Conservation (phyloP, 1,140 invertebrate species). For the Lepidurus arcticus region DNA sequence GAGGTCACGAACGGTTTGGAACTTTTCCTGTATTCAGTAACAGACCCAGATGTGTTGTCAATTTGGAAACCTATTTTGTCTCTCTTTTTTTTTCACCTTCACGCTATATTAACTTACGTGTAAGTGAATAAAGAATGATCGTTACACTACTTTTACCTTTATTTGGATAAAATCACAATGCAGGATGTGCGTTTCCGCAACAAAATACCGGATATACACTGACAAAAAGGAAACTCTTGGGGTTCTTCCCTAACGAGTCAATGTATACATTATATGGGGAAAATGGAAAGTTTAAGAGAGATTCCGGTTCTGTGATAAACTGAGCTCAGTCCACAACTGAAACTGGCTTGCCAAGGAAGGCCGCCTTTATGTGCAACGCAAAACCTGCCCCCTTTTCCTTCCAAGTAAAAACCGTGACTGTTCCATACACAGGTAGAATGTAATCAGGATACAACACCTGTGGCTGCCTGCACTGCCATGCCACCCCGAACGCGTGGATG, state of each 20-base stretch:
- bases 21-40: background rate
- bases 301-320: background rate
- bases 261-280: background rate
- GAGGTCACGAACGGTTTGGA: constrained; percentile 3
- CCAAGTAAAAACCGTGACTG: too few species aligned
- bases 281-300: background rate
- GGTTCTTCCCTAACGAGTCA: background rate
- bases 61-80: background rate
- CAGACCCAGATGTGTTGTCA: background rate
- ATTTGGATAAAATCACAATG: background rate
- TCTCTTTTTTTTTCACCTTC: background rate
- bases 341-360: too few species aligned
- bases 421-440: too few species aligned
- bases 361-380: too few species aligned
- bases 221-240: background rate
- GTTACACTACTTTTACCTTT: background rate
- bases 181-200: background rate
- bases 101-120: background rate
- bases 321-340: too few species aligned
- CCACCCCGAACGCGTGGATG: too few species aligned
- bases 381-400: too few species aligned
- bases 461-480: too few species aligned
- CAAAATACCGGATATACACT: background rate
- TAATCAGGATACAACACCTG: too few species aligned
- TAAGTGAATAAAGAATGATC: background rate